Percentiles rank a stretch among this genome's conserved stretches.
These are phyloP conservation scores for Vulpes vulpes DNA, from an alignment of 2,113 vertebrate species.

Conservation along the genomic window DNA sequence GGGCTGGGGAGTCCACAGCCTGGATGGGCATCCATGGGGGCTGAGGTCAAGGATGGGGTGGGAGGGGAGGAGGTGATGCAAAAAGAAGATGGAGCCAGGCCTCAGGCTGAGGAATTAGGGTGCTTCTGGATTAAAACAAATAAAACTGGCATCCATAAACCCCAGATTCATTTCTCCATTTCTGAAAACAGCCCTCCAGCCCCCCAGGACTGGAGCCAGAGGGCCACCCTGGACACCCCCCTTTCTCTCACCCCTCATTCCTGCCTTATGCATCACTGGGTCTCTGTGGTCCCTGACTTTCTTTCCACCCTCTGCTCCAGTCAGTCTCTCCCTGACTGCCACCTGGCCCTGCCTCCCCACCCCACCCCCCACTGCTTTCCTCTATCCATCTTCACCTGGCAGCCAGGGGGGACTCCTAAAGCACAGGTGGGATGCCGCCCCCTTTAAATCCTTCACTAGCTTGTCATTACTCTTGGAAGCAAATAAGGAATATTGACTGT, in stretches of 20 bases:
- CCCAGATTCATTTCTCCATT: background rate
- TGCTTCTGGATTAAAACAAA: background rate
- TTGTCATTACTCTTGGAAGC: background rate
- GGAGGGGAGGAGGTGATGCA: background rate
- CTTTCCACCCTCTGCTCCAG: too few species aligned
- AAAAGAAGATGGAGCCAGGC: background rate
- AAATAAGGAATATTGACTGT: background rate
- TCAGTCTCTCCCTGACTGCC: background rate
- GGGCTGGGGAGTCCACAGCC: background rate
- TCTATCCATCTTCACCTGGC: background rate
- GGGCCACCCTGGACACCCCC: too few species aligned
- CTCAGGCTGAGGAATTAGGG: background rate
- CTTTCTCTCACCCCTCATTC: background rate
- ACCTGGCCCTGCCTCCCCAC: background rate
- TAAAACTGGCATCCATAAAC: background rate
- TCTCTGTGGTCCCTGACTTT: background rate
- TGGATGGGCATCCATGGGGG: background rate
- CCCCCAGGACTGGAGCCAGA: background rate
- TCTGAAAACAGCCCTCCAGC: background rate
- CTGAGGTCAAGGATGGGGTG: background rate
- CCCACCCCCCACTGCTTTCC: background rate
- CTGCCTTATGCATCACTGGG: accelerated
- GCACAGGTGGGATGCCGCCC: background rate
- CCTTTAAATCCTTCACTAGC: background rate
- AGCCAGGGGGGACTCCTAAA: background rate